phyloP scores from a whole-genome alignment of 1,140 invertebrate genomes.

The Aporrectodea caliginosa region DNA sequence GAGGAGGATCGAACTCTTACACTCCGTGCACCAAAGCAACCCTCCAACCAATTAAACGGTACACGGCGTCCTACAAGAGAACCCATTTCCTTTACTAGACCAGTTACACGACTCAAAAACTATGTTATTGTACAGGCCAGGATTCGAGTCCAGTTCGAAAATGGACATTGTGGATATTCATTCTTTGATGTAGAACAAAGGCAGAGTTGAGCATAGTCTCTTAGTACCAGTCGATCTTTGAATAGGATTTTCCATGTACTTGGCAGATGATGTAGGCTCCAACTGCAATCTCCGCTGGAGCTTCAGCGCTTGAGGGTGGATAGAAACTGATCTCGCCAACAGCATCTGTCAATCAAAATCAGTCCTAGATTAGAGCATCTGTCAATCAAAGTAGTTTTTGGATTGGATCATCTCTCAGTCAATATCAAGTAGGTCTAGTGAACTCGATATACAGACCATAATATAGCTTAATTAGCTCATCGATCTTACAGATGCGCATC shows the following conservation, averaged over 20 bases:
- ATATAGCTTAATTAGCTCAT: too few relatives aligned
- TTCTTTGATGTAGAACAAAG: too few relatives aligned
- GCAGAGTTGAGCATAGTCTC: too few relatives aligned
- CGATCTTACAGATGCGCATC: too few relatives aligned
- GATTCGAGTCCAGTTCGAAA: background rate
- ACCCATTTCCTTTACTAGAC: background rate
- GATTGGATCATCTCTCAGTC: background rate
- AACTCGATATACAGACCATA: background rate
- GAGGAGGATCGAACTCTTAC: too few relatives aligned
- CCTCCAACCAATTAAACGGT: too few relatives aligned
- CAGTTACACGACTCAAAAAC: background rate
- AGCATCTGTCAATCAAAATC: background rate
- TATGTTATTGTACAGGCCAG: background rate
- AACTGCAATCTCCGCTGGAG: background rate
- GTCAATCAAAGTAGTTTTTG: background rate
- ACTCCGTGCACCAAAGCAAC: background rate
- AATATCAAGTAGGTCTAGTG: background rate
- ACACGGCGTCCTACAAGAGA: too few relatives aligned
- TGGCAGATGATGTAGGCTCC: background rate
- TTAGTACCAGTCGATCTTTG: background rate
- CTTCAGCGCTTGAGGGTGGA: background rate
- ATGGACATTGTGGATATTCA: too few relatives aligned
- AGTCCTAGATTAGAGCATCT: background rate
- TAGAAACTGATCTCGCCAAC: background rate
- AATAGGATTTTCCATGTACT: background rate